phyloP scores from a whole-genome alignment of 2,797 vertebrate species.

The Cossypha heuglini region DNA sequence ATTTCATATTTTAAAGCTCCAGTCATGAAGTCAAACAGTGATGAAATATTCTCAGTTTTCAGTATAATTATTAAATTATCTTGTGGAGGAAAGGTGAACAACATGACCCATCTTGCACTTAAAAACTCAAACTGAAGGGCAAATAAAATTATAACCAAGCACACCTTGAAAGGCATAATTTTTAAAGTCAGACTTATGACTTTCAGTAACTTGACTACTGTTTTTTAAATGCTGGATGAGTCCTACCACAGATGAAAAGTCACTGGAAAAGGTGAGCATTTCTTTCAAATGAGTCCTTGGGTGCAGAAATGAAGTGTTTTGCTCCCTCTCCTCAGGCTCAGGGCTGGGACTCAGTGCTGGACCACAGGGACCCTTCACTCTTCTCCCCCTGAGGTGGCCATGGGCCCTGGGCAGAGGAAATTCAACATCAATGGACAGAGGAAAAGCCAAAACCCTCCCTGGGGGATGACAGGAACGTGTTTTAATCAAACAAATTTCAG shows the following conservation, averaged over 20 bases:
- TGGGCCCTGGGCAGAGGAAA: not conserved
- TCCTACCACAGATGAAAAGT: not conserved
- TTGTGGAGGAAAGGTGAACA: not conserved
- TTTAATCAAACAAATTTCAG: not conserved
- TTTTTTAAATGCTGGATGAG: not conserved
- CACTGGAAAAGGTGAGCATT: accelerated
- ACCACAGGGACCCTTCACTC: not conserved
- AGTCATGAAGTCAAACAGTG: not conserved
- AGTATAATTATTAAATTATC: not conserved
- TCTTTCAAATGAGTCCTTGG: not conserved
- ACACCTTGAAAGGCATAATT: not conserved
- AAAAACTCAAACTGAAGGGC: not conserved
- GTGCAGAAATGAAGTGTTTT: not conserved
- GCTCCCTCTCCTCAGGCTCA: not conserved
- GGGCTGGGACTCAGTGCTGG: not conserved
- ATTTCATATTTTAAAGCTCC: not conserved
- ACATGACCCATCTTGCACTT: not conserved
- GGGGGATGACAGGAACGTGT: not conserved
- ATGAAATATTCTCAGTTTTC: not conserved
- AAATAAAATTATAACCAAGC: not conserved
- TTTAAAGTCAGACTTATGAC: not conserved
- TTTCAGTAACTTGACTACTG: not conserved
- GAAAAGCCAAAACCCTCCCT: not conserved
- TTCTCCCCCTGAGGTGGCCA: not conserved
- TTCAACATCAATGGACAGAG: not conserved